Conservation (phyloP, 2,113 vertebrate species). For the Charina bottae region DNA sequence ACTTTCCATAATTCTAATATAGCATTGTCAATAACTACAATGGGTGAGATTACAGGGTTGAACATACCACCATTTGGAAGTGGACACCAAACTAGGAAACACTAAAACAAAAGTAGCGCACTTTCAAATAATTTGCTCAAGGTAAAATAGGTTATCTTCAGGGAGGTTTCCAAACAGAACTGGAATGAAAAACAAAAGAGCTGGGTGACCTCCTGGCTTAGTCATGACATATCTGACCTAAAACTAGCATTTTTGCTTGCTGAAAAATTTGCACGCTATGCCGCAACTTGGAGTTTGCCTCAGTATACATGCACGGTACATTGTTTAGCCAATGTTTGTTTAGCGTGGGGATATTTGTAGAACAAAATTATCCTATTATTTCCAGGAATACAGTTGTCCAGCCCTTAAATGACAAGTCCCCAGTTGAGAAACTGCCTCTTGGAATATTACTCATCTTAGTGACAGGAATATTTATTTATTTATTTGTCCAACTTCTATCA, state of each 20-base stretch:
- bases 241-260: not conserved
- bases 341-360: not conserved
- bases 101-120: not conserved
- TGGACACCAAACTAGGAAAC: not conserved
- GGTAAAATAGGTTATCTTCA: not conserved
- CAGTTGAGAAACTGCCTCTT: not conserved
- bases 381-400: not conserved
- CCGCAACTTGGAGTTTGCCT: not conserved
- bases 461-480: too few relatives aligned
- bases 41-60: not conserved
- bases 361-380: not conserved
- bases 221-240: not conserved
- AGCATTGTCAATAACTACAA: not conserved
- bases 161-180: not conserved
- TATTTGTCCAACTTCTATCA: too few relatives aligned
- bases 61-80: not conserved
- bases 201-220: not conserved
- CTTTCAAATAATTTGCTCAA: not conserved
- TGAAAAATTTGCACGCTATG: not conserved
- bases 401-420: not conserved
- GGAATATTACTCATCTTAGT: not conserved
- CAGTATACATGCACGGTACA: not conserved
- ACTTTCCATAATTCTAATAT: not conserved
- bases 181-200: not conserved
- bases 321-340: not conserved